Evolutionary conservation across 2,797 vertebrate species (phyloP), one percentile per base, ranked within the genome.

Genomic region (Enteromius anoplus): DNA sequence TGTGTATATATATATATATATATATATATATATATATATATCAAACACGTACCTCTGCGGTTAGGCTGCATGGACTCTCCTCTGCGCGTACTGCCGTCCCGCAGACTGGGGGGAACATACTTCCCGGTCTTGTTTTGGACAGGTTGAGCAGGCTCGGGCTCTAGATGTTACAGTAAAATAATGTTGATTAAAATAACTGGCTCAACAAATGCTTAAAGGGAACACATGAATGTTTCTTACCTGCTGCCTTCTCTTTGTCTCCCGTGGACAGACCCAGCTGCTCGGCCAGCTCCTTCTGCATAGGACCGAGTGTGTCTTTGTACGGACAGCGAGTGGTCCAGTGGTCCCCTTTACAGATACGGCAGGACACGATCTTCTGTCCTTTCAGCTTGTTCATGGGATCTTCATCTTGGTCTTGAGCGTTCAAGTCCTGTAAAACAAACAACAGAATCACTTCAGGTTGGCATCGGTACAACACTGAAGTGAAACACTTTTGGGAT

Each of bases 261-360:
- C 94, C 96, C 0, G 98, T 98, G 81, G 96, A 95, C 21, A 99
- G 93, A 0, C 98, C 97, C 72, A 99, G 91, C 92, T 99, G 98
- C 82, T 99, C 97, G 0, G 97, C 98, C 90, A 99, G 89, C 88
- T 99, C 98, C 91, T 99, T 99, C 95, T 99, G 98, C 98, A 99
- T 99, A 3, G 98, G 98, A 0, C 97, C 98, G 92, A 99, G 89
- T 0, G 97, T 99, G 92, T 99, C 98, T 91, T 99, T 99, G 92
- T 99, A 99, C 0, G 98, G 98, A 83, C 98, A 99, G 81, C 97
- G 96, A 12, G 98, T 99, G 84, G 98, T 99, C 98, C 98, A 99
- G 86, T 99, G 98, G 93, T 99, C 98, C 0, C 97, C 98, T 89
- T 99, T 99, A 91, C 98, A 99, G 89, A 99, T 99, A 69, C 97